Percentiles rank a stretch among this genome's conserved stretches.
Conservation (phyloP, 2,888 invertebrate genomes). For the Thysanoteuthis rhombus region DNA sequence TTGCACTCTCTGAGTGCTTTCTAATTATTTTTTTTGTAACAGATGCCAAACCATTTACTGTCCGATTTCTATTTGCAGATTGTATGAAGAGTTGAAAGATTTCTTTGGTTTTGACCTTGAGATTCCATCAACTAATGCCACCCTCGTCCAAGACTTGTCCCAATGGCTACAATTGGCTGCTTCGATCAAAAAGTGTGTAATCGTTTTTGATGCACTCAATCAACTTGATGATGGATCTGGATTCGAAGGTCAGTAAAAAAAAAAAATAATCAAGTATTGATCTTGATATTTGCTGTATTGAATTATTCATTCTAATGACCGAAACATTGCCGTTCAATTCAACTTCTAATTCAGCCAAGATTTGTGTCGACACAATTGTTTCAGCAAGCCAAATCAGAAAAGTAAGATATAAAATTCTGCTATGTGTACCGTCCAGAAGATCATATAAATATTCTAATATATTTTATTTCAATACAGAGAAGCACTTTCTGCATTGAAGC, state of each 20-base stretch:
- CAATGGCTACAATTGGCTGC: conserved; percentile 52
- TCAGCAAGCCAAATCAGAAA: too few relatives aligned
- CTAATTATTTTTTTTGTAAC: background rate
- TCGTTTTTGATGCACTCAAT: conserved; percentile 59
- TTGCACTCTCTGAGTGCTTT: too few relatives aligned
- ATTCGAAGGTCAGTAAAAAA: conserved; percentile 29
- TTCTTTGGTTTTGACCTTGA: conserved; percentile 46
- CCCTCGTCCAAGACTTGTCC: conserved; percentile 45
- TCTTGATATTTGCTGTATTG: too few relatives aligned
- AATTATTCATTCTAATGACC: too few relatives aligned
- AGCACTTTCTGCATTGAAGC: too few relatives aligned
- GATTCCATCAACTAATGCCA: conserved; percentile 48
- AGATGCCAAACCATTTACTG: background rate
- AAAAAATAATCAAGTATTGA: background rate
- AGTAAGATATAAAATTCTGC: too few relatives aligned
- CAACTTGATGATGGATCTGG: conserved; percentile 55
- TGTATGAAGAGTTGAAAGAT: conserved; percentile 54
- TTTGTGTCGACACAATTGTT: too few relatives aligned
- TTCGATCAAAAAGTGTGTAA: conserved; percentile 41
- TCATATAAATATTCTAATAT: too few relatives aligned
- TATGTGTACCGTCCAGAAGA: too few relatives aligned
- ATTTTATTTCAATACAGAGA: too few relatives aligned
- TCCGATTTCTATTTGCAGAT: conserved; percentile 37
- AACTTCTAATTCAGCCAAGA: too few relatives aligned
- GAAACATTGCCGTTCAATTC: too few relatives aligned